These are phyloP conservation scores for Parascotia fuliginaria DNA, from an alignment of 2,888 invertebrate species.

Conservation along the genomic window DNA sequence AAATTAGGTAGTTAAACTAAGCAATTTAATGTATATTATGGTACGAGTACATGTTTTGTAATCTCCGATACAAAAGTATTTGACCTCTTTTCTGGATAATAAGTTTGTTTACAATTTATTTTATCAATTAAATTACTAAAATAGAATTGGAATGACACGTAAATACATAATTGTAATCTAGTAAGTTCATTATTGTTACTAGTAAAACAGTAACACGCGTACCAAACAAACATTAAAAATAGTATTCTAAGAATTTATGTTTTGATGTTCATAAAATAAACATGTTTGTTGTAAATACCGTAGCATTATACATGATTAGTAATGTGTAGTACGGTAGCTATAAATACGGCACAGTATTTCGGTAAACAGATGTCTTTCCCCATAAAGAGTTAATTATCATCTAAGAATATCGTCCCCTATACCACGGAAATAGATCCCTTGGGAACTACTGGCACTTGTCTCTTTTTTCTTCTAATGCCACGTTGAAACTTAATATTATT, in stretches of 20 bases:
- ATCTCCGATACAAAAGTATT: too few species aligned
- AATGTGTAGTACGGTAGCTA: slow-evolving; percentile 39
- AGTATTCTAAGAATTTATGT: slow-evolving; percentile 3
- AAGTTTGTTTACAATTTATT: too few species aligned
- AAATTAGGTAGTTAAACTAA: too few species aligned
- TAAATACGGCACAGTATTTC: slow-evolving; percentile 54
- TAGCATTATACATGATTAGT: slow-evolving; percentile 29
- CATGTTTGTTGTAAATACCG: slow-evolving; percentile 25
- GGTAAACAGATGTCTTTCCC: slow-evolving; percentile 77
- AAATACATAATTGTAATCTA: too few species aligned
- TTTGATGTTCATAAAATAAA: slow-evolving; percentile 18
- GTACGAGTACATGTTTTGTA: too few species aligned
- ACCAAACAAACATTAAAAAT: slow-evolving; percentile 1
- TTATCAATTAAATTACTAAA: too few species aligned
- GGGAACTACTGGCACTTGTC: slow-evolving; percentile 61
- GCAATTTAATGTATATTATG: too few species aligned
- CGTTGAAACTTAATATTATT: slow-evolving; percentile 50
- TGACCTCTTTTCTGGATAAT: too few species aligned
- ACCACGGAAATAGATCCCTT: slow-evolving; percentile 70
- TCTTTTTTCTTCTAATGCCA: slow-evolving; percentile 60
- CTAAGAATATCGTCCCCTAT: slow-evolving; percentile 71
- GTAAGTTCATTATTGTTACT: too few species aligned
- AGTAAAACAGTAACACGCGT: background rate
- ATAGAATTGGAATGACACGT: too few species aligned
- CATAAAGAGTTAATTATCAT: slow-evolving; percentile 84